These are phyloP conservation scores for Venustaconcha ellipsiformis DNA, from an alignment of 1,140 invertebrate genomes.

Conservation along the genomic window DNA sequence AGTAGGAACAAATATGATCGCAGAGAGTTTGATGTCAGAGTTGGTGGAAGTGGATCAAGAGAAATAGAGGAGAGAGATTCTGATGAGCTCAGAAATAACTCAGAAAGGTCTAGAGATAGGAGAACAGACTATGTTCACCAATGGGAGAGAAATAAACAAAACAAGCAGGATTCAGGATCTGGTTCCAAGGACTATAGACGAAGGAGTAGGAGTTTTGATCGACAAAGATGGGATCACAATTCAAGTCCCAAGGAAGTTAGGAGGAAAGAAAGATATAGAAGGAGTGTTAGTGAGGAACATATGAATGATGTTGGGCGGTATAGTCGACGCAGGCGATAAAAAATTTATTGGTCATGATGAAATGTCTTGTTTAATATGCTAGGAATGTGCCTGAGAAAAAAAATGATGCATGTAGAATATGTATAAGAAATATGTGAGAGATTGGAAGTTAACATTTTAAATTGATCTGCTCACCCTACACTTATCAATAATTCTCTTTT, in stretches of 20 bases:
- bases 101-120: constrained; percentile 6
- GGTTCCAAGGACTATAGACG: background rate
- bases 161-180: background rate
- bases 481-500: no score
- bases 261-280: constrained; percentile 5
- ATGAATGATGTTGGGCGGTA: constrained; percentile 12
- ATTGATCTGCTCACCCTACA: no score
- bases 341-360: no score
- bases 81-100: background rate
- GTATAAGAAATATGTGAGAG: no score
- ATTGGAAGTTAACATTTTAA: no score
- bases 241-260: background rate
- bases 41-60: background rate
- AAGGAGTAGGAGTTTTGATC: constrained; percentile 4
- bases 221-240: constrained; percentile 10
- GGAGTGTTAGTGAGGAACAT: constrained; percentile 9
- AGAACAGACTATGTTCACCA: constrained; percentile 4
- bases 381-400: no score
- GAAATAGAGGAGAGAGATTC: constrained; percentile 14
- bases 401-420: no score
- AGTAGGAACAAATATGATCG: constrained; percentile 9
- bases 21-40: background rate
- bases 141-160: constrained; percentile 7
- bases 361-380: no score
- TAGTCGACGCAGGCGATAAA: no score